Evolutionary conservation across 1,140 invertebrate species (phyloP).

Genomic region (Phthorimaea operculella): DNA sequence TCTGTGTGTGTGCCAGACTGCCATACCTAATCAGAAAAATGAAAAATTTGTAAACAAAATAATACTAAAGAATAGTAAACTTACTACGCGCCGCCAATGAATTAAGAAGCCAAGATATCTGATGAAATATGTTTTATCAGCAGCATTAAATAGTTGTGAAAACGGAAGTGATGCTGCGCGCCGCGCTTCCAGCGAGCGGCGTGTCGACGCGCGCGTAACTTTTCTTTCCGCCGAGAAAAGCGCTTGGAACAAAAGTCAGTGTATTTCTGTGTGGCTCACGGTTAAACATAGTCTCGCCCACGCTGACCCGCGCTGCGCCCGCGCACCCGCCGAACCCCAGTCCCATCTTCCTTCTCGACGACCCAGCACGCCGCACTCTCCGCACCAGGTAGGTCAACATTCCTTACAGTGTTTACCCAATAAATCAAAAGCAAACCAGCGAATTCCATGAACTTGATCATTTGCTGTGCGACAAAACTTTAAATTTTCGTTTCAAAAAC

Average conservation of each 20-base stretch:
- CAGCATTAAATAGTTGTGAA: too few relatives aligned
- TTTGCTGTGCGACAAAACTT: constrained; percentile 21
- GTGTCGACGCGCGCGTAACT: constrained; percentile 8
- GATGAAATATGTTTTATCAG: too few relatives aligned
- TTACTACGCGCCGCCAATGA: too few relatives aligned
- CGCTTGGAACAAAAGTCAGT: constrained; percentile 59
- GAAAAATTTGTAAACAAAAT: too few relatives aligned
- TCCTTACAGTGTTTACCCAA: constrained; percentile 17
- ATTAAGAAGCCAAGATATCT: too few relatives aligned
- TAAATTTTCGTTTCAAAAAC: background rate
- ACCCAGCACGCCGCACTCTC: constrained; percentile 29
- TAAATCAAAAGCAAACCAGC: constrained; percentile 25
- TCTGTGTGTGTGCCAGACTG: too few relatives aligned
- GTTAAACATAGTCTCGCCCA: constrained; percentile 63
- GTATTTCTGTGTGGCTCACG: constrained; percentile 60
- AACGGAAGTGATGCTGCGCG: too few relatives aligned
- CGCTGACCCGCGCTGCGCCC: constrained; percentile 32
- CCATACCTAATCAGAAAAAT: too few relatives aligned
- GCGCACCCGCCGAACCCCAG: constrained; percentile 30
- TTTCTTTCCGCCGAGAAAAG: constrained; percentile 35
- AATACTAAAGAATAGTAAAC: too few relatives aligned
- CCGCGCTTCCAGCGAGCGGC: too few relatives aligned
- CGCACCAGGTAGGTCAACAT: constrained; percentile 46
- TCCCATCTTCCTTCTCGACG: constrained; percentile 48
- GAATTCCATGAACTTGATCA: constrained; percentile 25